Percentiles rank a stretch among this genome's conserved stretches.
Conservation (phyloP, 2,797 vertebrate species). For the Odontamblyopus rebecca region DNA sequence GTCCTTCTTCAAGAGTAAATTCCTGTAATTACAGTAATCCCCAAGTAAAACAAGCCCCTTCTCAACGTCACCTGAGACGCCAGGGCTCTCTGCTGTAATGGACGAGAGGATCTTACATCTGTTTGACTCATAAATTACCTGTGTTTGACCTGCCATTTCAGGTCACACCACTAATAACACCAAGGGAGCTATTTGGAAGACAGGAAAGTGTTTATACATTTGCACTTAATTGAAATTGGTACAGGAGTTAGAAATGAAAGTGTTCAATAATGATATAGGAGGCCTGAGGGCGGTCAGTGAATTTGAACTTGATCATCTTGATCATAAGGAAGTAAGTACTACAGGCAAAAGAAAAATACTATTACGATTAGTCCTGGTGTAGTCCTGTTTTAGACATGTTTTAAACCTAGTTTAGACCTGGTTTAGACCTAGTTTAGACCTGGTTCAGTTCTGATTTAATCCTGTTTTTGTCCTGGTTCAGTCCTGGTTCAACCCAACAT, state of each 20-base stretch:
- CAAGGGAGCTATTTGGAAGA: conserved; percentile 59
- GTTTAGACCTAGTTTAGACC: too few species aligned
- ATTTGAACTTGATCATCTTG: too few species aligned
- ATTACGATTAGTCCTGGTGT: too few species aligned
- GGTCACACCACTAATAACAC: conserved; percentile 67
- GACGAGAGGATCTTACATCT: conserved; percentile 34
- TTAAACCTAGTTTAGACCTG: too few species aligned
- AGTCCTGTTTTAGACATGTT: too few species aligned
- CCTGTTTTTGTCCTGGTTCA: too few species aligned
- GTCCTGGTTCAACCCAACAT: too few species aligned
- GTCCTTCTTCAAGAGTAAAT: conserved; percentile 30
- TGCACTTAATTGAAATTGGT: conserved; percentile 30
- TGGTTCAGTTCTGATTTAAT: too few species aligned
- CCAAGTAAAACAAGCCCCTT: conserved; percentile 22
- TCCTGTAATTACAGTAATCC: conserved; percentile 38
- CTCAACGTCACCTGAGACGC: conserved; percentile 40
- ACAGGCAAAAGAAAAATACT: too few species aligned
- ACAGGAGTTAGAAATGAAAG: conserved; percentile 18
- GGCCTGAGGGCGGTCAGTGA: too few species aligned
- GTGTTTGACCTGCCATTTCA: conserved; percentile 54
- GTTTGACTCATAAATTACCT: conserved; percentile 59
- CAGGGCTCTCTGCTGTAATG: conserved; percentile 46
- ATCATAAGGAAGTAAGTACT: too few species aligned
- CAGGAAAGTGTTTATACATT: conserved; percentile 40
- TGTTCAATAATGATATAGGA: too few species aligned